Conservation (phyloP, 2,113 vertebrate species). For the Oophaga pumilio region DNA sequence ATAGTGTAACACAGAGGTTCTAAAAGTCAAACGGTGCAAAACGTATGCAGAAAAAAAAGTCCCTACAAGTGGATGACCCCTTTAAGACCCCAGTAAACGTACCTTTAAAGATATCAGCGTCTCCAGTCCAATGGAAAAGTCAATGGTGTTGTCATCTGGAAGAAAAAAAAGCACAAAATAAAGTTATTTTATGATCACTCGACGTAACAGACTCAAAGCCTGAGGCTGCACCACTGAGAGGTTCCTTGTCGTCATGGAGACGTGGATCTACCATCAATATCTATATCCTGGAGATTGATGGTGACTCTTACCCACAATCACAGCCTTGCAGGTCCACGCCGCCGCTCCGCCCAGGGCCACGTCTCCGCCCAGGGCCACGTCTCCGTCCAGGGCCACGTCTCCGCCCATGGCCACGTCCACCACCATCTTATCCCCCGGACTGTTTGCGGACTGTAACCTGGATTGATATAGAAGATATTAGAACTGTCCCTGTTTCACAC, state of each 20-base stretch:
- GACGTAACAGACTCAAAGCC: neutral
- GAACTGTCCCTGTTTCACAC: too few species aligned
- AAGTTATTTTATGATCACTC: neutral
- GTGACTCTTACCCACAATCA: conserved; percentile 79
- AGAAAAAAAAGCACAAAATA: conserved; percentile 42
- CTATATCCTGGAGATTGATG: neutral
- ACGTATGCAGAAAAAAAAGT: too few species aligned
- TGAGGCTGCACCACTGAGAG: neutral
- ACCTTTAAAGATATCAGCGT: conserved; percentile 89
- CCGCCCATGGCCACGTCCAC: too few species aligned
- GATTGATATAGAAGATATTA: neutral
- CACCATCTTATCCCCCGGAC: conserved; percentile 21
- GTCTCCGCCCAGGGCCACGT: conserved; percentile 79
- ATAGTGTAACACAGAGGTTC: too few species aligned
- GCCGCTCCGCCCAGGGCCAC: conserved; percentile 79
- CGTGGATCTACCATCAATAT: neutral
- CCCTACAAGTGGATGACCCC: neutral
- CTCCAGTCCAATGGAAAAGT: conserved; percentile 87
- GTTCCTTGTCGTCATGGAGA: neutral
- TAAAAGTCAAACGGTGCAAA: too few species aligned
- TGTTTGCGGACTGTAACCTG: neutral
- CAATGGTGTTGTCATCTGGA: conserved; percentile 80
- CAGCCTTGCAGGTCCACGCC: conserved; percentile 79
- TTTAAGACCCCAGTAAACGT: conserved; percentile 50
- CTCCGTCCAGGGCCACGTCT: too few species aligned